Percentiles rank a stretch among this genome's conserved stretches.
phyloP scores from a whole-genome alignment of 2,113 vertebrate genomes.

The Theristicus caerulescens region DNA sequence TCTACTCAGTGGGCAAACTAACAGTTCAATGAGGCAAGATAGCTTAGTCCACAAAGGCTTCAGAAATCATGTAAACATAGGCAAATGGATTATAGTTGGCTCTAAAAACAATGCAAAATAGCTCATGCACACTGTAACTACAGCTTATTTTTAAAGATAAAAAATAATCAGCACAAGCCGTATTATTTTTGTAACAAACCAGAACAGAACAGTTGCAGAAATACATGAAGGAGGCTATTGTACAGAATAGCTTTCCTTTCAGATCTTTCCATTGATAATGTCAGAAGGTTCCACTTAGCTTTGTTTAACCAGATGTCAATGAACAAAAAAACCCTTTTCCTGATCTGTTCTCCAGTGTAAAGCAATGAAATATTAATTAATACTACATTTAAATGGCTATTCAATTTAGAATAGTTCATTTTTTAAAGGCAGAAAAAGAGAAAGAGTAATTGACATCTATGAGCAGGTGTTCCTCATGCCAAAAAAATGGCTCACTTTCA shows the following conservation, averaged over 20 bases:
- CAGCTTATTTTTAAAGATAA: background rate
- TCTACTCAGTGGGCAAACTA: background rate
- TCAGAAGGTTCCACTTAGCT: slow-evolving; percentile 60
- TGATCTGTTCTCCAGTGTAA: slow-evolving; percentile 37
- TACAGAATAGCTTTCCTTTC: slow-evolving; percentile 28
- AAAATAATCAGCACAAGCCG: background rate
- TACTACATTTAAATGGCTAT: slow-evolving; percentile 61
- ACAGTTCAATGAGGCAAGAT: background rate
- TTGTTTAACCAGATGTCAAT: slow-evolving; percentile 55
- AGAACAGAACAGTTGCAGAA: slow-evolving; percentile 45
- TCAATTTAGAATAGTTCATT: slow-evolving; percentile 61
- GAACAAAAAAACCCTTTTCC: slow-evolving; percentile 14
- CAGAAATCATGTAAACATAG: background rate
- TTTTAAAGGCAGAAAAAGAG: slow-evolving; percentile 52
- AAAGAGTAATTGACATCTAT: slow-evolving; percentile 40
- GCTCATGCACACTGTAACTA: background rate
- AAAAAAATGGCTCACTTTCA: background rate
- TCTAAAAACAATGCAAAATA: slow-evolving; percentile 5
- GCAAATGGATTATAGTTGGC: background rate
- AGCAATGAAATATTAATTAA: slow-evolving; percentile 77
- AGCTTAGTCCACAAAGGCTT: background rate
- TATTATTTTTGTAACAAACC: slow-evolving; percentile 1
- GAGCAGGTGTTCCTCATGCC: background rate
- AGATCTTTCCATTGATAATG: slow-evolving; percentile 49
- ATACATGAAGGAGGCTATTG: slow-evolving; percentile 9